These are phyloP conservation scores for Dorcus parallelipipedus DNA, from an alignment of 2,888 invertebrate genomes.

Conservation along the genomic window DNA sequence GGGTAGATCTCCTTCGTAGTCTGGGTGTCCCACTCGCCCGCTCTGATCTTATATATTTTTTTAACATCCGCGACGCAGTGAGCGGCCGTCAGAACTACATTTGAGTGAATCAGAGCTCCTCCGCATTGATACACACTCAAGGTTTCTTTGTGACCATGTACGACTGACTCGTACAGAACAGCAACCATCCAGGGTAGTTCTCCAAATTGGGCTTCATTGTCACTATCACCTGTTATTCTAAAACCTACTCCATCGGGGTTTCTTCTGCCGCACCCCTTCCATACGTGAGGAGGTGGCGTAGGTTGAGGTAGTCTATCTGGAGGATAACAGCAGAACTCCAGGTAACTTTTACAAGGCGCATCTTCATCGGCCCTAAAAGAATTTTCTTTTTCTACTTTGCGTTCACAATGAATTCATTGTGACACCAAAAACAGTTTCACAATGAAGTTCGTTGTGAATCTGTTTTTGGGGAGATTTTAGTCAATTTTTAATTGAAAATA, in stretches of 20 bases:
- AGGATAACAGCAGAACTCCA: slow-evolving; percentile 57
- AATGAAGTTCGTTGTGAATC: too few species aligned
- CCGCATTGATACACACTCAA: slow-evolving; percentile 61
- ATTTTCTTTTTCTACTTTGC: too few species aligned
- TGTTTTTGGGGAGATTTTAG: too few species aligned
- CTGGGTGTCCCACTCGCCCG: slow-evolving; percentile 83
- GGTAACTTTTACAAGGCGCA: slow-evolving; percentile 51
- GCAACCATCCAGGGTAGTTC: slow-evolving; percentile 86
- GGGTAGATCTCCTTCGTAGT: slow-evolving; percentile 64
- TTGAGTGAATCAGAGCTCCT: slow-evolving; percentile 72
- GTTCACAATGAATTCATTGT: too few species aligned
- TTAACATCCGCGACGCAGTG: slow-evolving; percentile 62
- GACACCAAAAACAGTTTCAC: too few species aligned
- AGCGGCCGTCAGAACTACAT: slow-evolving; percentile 75
- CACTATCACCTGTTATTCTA: slow-evolving; percentile 55
- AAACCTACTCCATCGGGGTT: slow-evolving; percentile 4
- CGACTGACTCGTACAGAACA: slow-evolving; percentile 56
- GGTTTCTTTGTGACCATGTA: slow-evolving; percentile 42
- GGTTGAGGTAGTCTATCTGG: slow-evolving; percentile 35
- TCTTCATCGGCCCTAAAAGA: slow-evolving; percentile 33
- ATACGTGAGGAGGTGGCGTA: slow-evolving; percentile 33
- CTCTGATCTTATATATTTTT: slow-evolving; percentile 52
- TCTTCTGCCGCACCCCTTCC: slow-evolving; percentile 68
- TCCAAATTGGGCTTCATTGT: slow-evolving; percentile 69
- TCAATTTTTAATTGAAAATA: too few species aligned